Base-by-base conservation (phyloP, 2,888 invertebrate species). In the Psylliodes chrysocephalus region DNA sequence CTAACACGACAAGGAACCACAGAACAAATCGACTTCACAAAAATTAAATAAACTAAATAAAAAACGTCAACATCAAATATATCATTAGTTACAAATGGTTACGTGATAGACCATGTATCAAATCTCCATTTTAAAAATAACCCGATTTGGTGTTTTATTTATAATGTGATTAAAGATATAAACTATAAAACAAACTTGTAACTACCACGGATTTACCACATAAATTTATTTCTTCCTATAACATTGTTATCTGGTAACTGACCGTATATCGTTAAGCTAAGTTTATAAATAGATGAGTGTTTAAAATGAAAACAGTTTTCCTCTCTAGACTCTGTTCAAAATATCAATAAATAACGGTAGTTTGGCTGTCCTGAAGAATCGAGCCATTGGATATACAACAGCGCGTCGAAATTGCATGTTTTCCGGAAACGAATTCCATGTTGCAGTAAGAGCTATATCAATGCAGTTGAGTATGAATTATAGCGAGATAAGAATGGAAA, bases 361-460 rank as follows among this genome's bases (percentile, higher is more conserved):
- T 46, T 56, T 46, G 18, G 30, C 15, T 57, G 57, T 47, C 38
- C 14, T 38, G 57, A 56, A 18, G 17, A 18, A 30, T 28, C 22
- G 44, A 30, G 15, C 7, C 30, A 30, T 33, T 18, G 46, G 46
- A 56, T 57, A 57, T 57, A 47, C 47, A 47, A 49, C 38, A 35
- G 15, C 38, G 14, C 22, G 33, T 59, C 12, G 30, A 51, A 59
- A 38, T 51, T 51, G 40, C 49, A 38, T 49, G 59, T 35, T 40
- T 59, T 49, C 59, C 15, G 57, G 57, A 57, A 57, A 57, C 12
- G 42, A 22, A 54, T 38, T 14, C 54, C 49, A 8, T 47, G 49
- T 47, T 49, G 47, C 57, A 18, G 42, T 28, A 25, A 55, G 18
- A 44, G 25, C 22, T 40, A 38, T 30, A 30, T 28, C 51, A 17